Evolutionary conservation across 2,797 vertebrate species (phyloP).

Genomic region (Corythornis leucogaster): DNA sequence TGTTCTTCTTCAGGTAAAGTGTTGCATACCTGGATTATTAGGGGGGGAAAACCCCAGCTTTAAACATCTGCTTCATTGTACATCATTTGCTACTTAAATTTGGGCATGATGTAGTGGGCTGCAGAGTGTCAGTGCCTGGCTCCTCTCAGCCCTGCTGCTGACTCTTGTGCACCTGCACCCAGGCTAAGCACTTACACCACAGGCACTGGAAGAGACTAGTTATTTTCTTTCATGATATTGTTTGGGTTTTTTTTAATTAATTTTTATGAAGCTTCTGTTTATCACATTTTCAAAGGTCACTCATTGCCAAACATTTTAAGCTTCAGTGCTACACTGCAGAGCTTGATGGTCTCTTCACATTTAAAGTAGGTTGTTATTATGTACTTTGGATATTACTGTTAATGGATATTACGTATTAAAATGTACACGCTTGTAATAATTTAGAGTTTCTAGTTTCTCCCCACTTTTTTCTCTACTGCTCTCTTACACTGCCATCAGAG

Average conservation of each 20-base stretch:
- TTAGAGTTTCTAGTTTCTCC: not conserved
- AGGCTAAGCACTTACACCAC: not conserved
- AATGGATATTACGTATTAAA: not conserved
- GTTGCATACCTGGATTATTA: not conserved
- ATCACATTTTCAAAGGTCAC: not conserved
- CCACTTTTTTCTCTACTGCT: not conserved
- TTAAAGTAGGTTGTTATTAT: not conserved
- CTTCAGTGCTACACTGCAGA: not conserved
- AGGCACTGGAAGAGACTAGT: not conserved
- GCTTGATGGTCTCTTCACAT: not conserved
- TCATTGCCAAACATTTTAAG: not conserved
- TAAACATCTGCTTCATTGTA: not conserved
- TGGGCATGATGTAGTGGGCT: fast-evolving
- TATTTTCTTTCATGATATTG: not conserved
- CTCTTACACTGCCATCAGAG: fast-evolving
- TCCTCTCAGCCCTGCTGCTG: not conserved
- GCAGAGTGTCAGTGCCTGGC: not conserved
- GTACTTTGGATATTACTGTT: not conserved
- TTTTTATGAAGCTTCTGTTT: not conserved
- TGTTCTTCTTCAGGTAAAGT: not conserved
- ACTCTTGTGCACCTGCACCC: fast-evolving
- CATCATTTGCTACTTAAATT: not conserved
- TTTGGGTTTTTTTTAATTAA: not conserved
- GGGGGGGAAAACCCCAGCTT: not conserved
- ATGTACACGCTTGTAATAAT: not conserved